Evolutionary conservation across 2,888 invertebrate species (phyloP), one percentile per base, ranked within the genome.

Genomic region (Hirtodrosophila duncani): DNA sequence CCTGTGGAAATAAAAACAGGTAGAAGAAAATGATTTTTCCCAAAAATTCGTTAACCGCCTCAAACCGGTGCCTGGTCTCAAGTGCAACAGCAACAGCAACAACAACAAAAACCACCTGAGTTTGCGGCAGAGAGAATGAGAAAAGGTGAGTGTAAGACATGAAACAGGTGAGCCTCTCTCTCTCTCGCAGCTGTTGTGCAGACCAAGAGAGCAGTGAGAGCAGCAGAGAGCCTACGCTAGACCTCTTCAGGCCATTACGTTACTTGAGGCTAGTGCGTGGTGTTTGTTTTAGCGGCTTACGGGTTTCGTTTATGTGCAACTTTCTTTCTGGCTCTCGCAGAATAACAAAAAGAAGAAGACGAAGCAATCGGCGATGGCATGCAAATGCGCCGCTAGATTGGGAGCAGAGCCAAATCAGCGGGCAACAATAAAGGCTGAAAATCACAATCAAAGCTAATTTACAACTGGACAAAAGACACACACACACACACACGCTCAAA

Each of bases 1-100:
- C 63, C 58, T 67, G 60, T 51, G 13, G 20, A n/a, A n/a, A 31
- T 27, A 34, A 14, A 55, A 75, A 71, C 80, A 72, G 72, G 80
- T 72, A 77, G 24, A 46, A 23, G 49, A 62, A 55, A 58, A 58
- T 56, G 46, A 65, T 43, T 45, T 70, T 80, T 72, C 57, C 80
- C 71, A 49, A 71, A 68, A 68, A 74, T 20, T 9, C 44, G 17
- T 51, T 39, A 61, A 56, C 78, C 67, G 66, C 55, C 52, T 24
- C 34, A 63, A 70, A 72, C 75, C 56, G 61, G 79, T 71, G 70
- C 57, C 27, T 48, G 21, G 31, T 18, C n/a, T n/a, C n/a, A 57
- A 51, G 23, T 52, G 69, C 53, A 67, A 37, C 46, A 36, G 39
- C 51, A 38, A 21, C 38, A 2, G 39, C 23, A 45, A 34, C 31